These are phyloP conservation scores for Aphis gossypii DNA, from an alignment of 1,140 invertebrate species.

Conservation along the genomic window DNA sequence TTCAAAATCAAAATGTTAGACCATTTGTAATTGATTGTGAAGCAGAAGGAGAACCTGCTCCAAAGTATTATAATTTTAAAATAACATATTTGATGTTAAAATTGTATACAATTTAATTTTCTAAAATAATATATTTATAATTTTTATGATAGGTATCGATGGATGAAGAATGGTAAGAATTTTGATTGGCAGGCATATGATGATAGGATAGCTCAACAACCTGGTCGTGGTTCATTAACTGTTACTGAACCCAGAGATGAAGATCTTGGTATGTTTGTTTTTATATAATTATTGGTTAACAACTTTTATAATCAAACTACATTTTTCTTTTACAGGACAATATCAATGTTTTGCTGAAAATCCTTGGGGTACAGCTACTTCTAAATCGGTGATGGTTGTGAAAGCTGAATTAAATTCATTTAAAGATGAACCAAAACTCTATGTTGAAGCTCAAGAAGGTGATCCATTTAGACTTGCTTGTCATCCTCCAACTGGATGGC, in stretches of 20 bases:
- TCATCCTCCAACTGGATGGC: constrained; percentile 91
- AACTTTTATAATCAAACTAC: constrained; percentile 23
- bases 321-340: constrained; percentile 69
- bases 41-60: constrained; percentile 88
- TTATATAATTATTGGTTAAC: background rate
- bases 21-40: constrained; percentile 95
- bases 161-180: constrained; percentile 94
- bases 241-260: constrained; percentile 87
- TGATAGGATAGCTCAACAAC: constrained; percentile 90
- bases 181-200: constrained; percentile 91
- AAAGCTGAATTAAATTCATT: constrained; percentile 93
- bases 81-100: background rate
- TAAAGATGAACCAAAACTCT: constrained; percentile 75
- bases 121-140: background rate
- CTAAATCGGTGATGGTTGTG: constrained; percentile 93
- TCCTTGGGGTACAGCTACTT: constrained; percentile 91
- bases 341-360: constrained; percentile 98
- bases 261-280: constrained; percentile 73
- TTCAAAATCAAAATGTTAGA: constrained; percentile 85
- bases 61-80: constrained; percentile 72
- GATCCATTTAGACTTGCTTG: constrained; percentile 86
- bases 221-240: constrained; percentile 88
- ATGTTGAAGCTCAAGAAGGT: constrained; percentile 80
- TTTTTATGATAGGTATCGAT: constrained; percentile 78
- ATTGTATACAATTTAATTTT: background rate